Evolutionary conservation across 2,888 invertebrate species (phyloP).

Genomic region (Sphaerophoria rueppellii): DNA sequence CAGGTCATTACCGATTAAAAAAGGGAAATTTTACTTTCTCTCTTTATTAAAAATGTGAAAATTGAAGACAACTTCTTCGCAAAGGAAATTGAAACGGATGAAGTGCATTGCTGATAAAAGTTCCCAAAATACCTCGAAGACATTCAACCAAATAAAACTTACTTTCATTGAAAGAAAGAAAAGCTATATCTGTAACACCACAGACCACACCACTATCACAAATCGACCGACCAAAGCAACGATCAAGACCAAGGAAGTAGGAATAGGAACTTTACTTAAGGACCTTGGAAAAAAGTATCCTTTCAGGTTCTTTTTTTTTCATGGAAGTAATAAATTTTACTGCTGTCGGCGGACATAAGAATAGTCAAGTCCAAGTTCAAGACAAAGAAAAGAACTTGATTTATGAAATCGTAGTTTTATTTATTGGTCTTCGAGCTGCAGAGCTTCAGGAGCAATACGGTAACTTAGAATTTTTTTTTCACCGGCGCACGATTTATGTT

Average conservation of each 20-base stretch:
- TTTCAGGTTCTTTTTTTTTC: neutral
- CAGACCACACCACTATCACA: neutral
- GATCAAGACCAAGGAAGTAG: too few species aligned
- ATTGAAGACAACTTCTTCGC: constrained; percentile 7
- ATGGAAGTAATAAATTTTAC: constrained; percentile 40
- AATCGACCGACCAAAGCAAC: neutral
- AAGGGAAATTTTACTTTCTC: neutral
- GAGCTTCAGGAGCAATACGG: too few species aligned
- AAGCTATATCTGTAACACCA: constrained; percentile 6
- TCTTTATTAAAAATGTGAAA: neutral
- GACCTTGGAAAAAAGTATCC: neutral
- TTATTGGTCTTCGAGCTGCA: constrained; percentile 23
- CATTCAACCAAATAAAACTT: neutral
- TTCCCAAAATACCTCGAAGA: constrained; percentile 35
- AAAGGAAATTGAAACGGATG: constrained; percentile 29
- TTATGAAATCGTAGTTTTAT: constrained; percentile 36
- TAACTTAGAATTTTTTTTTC: neutral
- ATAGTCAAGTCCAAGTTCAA: constrained; percentile 51
- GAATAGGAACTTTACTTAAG: neutral
- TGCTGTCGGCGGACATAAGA: constrained; percentile 12
- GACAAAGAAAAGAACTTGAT: constrained; percentile 23
- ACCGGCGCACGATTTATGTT: constrained; percentile 27
- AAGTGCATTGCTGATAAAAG: constrained; percentile 38
- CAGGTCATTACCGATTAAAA: constrained; percentile 19
- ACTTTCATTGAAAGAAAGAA: constrained; percentile 26